phyloP scores from a whole-genome alignment of 2,888 invertebrate genomes.

The Xanthia togata region DNA sequence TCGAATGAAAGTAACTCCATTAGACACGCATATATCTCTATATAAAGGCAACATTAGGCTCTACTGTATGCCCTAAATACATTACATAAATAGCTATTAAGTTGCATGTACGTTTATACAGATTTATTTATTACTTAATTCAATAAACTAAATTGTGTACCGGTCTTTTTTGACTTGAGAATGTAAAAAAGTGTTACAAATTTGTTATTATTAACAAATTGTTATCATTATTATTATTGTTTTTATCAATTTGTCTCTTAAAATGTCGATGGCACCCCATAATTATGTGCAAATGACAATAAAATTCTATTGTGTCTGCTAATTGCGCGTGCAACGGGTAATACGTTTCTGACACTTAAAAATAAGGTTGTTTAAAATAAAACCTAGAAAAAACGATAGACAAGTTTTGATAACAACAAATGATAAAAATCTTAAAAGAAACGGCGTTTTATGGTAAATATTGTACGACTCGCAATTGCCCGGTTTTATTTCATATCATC shows the following conservation, averaged over 20 bases:
- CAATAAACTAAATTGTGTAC: constrained; percentile 22
- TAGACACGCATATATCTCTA: constrained; percentile 29
- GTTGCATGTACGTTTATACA: constrained; percentile 33
- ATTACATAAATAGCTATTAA: constrained; percentile 53
- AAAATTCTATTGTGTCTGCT: too few relatives aligned
- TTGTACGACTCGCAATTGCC: too few relatives aligned
- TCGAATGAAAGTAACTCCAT: constrained; percentile 44
- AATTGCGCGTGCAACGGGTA: too few relatives aligned
- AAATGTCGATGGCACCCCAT: too few relatives aligned
- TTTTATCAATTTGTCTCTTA: too few relatives aligned
- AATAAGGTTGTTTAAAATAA: background rate
- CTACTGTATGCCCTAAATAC: constrained; percentile 49
- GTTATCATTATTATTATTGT: too few relatives aligned
- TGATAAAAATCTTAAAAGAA: too few relatives aligned
- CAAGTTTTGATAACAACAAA: background rate
- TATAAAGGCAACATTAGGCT: constrained; percentile 58
- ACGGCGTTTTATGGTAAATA: too few relatives aligned
- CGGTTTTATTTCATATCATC: background rate
- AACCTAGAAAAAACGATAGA: too few relatives aligned
- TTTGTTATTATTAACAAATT: constrained; percentile 12
- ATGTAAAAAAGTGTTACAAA: constrained; percentile 23
- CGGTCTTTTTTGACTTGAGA: background rate
- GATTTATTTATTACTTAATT: constrained; percentile 67
- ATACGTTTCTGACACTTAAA: background rate
- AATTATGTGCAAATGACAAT: too few relatives aligned